A percentile compares a stretch with the other conserved stretches of the same genome.
Conservation (phyloP, 2,113 vertebrate species). For the Todiramphus chloris region DNA sequence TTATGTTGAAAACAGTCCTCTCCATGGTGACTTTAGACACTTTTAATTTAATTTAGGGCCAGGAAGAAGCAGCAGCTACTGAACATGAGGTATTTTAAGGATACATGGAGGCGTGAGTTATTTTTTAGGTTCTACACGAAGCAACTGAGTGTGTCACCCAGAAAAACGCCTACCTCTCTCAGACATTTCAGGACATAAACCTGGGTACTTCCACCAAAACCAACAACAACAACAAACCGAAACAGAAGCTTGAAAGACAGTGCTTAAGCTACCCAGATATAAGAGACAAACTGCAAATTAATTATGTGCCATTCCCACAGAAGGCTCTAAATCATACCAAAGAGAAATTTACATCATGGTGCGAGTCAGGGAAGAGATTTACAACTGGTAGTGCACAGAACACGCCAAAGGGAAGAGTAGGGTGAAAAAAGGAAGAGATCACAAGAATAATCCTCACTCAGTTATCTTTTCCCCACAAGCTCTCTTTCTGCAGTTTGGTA, state of each 20-base stretch:
- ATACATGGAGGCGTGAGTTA: background rate
- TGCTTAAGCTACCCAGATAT: background rate
- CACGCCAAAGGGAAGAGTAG: background rate
- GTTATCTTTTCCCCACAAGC: background rate
- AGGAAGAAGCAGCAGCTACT: background rate
- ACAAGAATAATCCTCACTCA: background rate
- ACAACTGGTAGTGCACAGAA: background rate
- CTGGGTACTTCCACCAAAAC: background rate
- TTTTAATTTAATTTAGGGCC: background rate
- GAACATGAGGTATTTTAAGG: background rate
- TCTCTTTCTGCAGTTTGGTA: background rate
- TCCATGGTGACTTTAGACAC: accelerated
- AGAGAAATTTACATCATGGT: background rate
- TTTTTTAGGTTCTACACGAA: background rate
- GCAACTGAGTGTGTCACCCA: background rate
- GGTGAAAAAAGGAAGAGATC: background rate
- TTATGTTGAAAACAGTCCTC: background rate
- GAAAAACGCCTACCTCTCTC: background rate
- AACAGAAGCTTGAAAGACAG: background rate
- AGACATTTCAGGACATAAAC: background rate
- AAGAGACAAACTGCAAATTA: background rate
- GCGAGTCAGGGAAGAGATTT: background rate
- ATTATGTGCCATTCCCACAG: background rate
- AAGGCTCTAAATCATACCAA: background rate
- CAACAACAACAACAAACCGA: background rate